Evolutionary conservation across 2,113 vertebrate species (phyloP), one percentile per base, ranked within the genome.

Genomic region (Clarias magur): DNA sequence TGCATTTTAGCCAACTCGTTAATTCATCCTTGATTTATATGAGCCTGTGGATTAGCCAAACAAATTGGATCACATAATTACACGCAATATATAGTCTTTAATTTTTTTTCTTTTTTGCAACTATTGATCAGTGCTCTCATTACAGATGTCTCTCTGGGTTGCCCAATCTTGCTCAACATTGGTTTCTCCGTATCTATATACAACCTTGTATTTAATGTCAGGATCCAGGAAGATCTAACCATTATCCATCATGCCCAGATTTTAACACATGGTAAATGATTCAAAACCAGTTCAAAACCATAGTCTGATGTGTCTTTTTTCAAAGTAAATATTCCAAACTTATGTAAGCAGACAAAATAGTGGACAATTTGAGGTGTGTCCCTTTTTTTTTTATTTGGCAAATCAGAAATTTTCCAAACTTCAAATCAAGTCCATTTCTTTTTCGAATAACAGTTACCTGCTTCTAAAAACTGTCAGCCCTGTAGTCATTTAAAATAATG

Each of bases 401-500:
- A 72, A n/a, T 79, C 42, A 34, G 23, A 59, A 5, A 21, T 30
- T 86, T 80, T 86, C 54, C 34, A 67, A 80, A 60, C 34, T 72
- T 56, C 54, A 70, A 86, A 81, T 86, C 2, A n/a, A 42, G 48
- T 78, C 25, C 5, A 48, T 57, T 57, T 59, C 6, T 11, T 8
- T 48, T 38, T 62, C 57, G 62, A 38, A 30, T 79, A 65, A 48
- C 34, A 48, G n/a, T 56, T 19, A 68, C 38, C 76, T 68, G 27
- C 62, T 65, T 86, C 78, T 86, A 48, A 86, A 86, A 81, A 80
- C 73, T 27, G 3, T 63, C 9, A 56, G 73, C 23, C 25, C 67
- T 56, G 53, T 63, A 80, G 62, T 48, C n/a, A 86, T 67, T 54
- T 65, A 80, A 85, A 85, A 38, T 56, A 76, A 54, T 48, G 53